These are phyloP conservation scores for Hoplodrina blanda DNA, from an alignment of 2,888 invertebrate genomes.

Conservation along the genomic window DNA sequence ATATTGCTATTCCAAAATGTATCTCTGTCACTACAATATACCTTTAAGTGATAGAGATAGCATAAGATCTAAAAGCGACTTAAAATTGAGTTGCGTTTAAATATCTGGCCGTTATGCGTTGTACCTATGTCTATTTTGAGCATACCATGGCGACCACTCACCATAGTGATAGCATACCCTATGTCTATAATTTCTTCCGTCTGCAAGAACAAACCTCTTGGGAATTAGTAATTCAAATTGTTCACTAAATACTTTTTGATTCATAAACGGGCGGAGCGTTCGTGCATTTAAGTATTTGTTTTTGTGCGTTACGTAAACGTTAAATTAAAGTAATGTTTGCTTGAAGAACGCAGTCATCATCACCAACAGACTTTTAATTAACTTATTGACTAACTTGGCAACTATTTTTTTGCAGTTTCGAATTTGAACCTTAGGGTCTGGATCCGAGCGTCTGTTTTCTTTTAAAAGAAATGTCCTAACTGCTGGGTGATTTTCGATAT, in stretches of 20 bases:
- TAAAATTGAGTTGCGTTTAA: background rate
- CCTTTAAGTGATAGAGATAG: too few species aligned
- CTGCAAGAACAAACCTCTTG: constrained; percentile 55
- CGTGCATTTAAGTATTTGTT: constrained; percentile 59
- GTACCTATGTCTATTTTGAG: background rate
- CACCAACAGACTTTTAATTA: too few species aligned
- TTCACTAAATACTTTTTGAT: constrained; percentile 77
- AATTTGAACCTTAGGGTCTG: too few species aligned
- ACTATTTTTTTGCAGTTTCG: too few species aligned
- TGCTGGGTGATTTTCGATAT: too few species aligned
- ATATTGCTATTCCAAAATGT: too few species aligned
- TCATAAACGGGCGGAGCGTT: constrained; percentile 63
- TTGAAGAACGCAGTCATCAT: constrained; percentile 24
- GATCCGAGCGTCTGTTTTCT: too few species aligned
- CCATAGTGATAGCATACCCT: background rate
- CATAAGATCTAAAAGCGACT: too few species aligned
- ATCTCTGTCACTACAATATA: too few species aligned
- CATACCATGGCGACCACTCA: background rate
- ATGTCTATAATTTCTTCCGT: constrained; percentile 10
- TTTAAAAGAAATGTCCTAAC: too few species aligned
- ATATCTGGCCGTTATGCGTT: too few species aligned
- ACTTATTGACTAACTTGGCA: too few species aligned
- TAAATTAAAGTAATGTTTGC: constrained; percentile 41
- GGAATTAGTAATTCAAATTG: constrained; percentile 81
- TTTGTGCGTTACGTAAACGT: constrained; percentile 43